Percentiles rank a stretch among this genome's conserved stretches.
phyloP scores from a whole-genome alignment of 2,888 invertebrate species.

The Athripsodes cinereus region DNA sequence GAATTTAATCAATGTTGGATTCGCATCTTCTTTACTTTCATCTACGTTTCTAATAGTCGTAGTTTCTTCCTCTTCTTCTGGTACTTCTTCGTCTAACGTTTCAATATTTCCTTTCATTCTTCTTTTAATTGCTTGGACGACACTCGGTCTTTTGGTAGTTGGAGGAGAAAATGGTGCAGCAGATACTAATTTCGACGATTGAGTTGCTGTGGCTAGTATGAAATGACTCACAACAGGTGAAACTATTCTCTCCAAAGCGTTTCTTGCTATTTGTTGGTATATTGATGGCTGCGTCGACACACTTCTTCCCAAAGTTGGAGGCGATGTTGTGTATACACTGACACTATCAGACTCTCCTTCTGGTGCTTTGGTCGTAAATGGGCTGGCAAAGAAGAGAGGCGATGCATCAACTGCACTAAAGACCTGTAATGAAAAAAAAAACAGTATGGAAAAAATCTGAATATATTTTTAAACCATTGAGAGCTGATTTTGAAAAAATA shows the following conservation, averaged over 20 bases:
- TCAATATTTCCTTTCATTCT: conserved; percentile 10
- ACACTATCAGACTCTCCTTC: conserved; percentile 30
- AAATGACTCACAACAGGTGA: conserved; percentile 35
- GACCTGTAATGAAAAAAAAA: background rate
- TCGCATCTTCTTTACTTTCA: conserved; percentile 17
- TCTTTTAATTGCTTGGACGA: background rate
- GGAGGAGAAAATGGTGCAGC: background rate
- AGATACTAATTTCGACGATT: conserved; percentile 12
- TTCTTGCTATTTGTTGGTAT: conserved; percentile 44
- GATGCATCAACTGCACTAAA: conserved; percentile 1
- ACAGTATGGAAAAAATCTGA: background rate
- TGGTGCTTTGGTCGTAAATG: conserved; percentile 7
- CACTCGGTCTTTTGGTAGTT: background rate
- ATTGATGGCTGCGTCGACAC: conserved; percentile 34
- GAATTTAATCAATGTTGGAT: conserved; percentile 13
- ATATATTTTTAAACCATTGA: too few species aligned
- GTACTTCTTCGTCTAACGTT: conserved; percentile 15
- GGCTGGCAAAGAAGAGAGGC: conserved; percentile 22
- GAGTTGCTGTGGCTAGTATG: conserved; percentile 8
- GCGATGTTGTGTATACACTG: conserved; percentile 41
- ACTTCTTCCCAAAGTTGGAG: conserved; percentile 31
- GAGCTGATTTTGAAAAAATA: too few species aligned
- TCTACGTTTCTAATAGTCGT: background rate
- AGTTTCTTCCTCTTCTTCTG: conserved; percentile 5
- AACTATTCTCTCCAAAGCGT: conserved; percentile 43